These are phyloP conservation scores for Trichonephila clavata DNA, from an alignment of 1,140 invertebrate genomes.

Conservation along the genomic window DNA sequence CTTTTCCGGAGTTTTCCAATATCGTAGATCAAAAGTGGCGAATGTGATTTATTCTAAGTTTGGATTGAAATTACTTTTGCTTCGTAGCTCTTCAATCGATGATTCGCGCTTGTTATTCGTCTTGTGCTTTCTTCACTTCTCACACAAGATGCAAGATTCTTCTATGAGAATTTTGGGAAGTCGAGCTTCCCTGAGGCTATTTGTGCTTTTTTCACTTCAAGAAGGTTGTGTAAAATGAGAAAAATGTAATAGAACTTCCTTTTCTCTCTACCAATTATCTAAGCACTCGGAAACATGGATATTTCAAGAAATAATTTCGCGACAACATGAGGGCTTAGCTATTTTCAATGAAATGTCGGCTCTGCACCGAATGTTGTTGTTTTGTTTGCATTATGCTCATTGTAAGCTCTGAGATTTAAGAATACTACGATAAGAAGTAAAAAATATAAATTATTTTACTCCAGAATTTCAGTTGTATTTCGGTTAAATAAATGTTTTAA, in stretches of 20 bases:
- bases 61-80: conserved; percentile 71
- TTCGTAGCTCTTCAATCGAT: conserved; percentile 66
- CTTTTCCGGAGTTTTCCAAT: conserved; percentile 64
- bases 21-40: conserved; percentile 65
- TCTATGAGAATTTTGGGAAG: conserved; percentile 38
- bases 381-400: too few species aligned
- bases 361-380: neutral
- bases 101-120: conserved; percentile 53
- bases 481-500: too few species aligned
- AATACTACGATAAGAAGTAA: too few species aligned
- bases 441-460: too few species aligned
- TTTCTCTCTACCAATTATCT: conserved; percentile 33
- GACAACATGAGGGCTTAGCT: neutral
- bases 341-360: neutral
- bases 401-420: too few species aligned
- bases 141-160: conserved; percentile 37
- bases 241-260: conserved; percentile 51
- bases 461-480: too few species aligned
- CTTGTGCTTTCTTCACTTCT: neutral
- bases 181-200: conserved; percentile 51
- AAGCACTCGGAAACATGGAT: neutral
- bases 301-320: neutral
- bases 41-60: conserved; percentile 70
- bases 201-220: conserved; percentile 39
- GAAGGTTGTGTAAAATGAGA: conserved; percentile 12